These are phyloP conservation scores for Musca domestica DNA, from an alignment of 1,140 invertebrate genomes.

Conservation along the genomic window DNA sequence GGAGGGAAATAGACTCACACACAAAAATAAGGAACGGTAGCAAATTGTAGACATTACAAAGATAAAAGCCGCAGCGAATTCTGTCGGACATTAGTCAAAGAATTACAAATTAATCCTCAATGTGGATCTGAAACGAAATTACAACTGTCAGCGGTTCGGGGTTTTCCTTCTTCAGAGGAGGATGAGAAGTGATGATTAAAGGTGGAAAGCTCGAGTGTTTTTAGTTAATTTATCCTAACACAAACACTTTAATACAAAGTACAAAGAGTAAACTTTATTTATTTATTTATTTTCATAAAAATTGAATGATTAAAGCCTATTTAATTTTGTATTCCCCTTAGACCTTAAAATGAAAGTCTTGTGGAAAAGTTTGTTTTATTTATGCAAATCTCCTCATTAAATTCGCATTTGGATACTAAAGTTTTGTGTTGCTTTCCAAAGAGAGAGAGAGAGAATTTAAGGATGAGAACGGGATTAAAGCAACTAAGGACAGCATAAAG, in stretches of 20 bases:
- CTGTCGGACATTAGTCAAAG: conserved; percentile 9
- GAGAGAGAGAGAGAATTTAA: too few relatives aligned
- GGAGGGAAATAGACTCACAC: not conserved
- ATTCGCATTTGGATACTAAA: not conserved
- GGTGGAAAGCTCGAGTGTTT: not conserved
- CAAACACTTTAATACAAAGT: not conserved
- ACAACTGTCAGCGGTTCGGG: not conserved
- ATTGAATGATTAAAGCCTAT: not conserved
- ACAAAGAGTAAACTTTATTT: not conserved
- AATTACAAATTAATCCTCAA: conserved; percentile 20
- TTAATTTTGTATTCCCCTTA: not conserved
- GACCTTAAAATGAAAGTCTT: not conserved
- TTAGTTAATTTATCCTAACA: not conserved
- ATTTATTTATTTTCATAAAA: not conserved
- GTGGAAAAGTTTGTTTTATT: conserved; percentile 7
- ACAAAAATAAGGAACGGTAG: too few relatives aligned
- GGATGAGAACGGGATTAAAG: too few relatives aligned
- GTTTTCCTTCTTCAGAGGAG: not conserved
- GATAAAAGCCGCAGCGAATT: not conserved
- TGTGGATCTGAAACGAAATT: conserved; percentile 3
- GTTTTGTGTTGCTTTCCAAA: not conserved
- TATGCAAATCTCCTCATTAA: conserved; percentile 15
- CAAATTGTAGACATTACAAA: too few relatives aligned
- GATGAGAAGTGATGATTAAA: not conserved
- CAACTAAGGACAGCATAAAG: too few relatives aligned